Evolutionary conservation across 2,888 invertebrate species (phyloP).

Genomic region (Oasisia sp.): DNA sequence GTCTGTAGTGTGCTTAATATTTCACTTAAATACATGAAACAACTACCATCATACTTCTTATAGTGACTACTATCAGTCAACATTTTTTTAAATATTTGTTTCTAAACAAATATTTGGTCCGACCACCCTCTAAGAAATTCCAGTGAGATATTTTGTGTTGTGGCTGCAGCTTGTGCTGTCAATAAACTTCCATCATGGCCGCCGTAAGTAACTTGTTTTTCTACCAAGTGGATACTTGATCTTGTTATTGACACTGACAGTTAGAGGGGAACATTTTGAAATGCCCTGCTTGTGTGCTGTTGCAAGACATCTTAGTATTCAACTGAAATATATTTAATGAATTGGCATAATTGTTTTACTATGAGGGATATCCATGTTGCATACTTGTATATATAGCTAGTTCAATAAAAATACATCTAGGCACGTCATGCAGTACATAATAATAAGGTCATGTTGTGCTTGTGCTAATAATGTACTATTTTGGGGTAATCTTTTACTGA

Average conservation of each 20-base stretch:
- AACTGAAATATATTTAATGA: not conserved
- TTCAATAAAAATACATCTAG: not conserved
- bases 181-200: not conserved
- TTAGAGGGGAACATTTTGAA: not conserved
- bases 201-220: not conserved
- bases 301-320: not conserved
- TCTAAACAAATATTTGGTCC: too few species aligned
- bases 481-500: too few species aligned
- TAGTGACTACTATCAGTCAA: too few species aligned
- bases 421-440: too few species aligned
- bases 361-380: not conserved
- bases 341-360: not conserved
- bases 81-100: too few species aligned
- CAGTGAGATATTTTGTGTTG: not conserved
- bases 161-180: not conserved
- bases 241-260: not conserved
- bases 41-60: too few species aligned
- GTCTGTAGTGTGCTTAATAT: too few species aligned
- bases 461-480: too few species aligned
- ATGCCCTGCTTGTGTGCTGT: not conserved
- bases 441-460: too few species aligned
- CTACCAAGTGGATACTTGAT: not conserved
- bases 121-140: not conserved
- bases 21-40: too few species aligned
- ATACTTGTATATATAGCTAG: not conserved